Conservation (phyloP, 1,140 invertebrate species). For the Drosophila melanica region DNA sequence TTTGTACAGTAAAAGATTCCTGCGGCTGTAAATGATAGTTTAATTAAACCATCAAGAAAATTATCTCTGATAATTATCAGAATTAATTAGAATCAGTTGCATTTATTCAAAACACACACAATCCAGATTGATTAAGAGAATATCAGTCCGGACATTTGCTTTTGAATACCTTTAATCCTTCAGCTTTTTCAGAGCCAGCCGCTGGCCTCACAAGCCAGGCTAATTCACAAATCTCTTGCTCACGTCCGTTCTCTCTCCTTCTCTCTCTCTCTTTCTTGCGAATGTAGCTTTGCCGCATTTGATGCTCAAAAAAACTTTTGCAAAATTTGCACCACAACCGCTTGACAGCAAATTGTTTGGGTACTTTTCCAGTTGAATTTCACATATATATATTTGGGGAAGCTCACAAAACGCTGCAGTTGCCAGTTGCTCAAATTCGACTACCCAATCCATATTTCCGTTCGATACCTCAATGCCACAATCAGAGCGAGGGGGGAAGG, state of each 20-base stretch:
- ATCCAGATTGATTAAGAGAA: too few relatives aligned
- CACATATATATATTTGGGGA: conserved; percentile 53
- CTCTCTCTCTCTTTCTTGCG: too few relatives aligned
- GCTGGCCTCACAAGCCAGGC: too few relatives aligned
- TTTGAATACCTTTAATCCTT: too few relatives aligned
- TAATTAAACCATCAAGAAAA: too few relatives aligned
- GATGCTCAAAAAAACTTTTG: conserved; percentile 19
- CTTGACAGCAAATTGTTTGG: conserved; percentile 67
- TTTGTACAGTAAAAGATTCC: neutral
- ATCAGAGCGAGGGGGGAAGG: neutral
- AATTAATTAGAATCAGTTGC: too few relatives aligned
- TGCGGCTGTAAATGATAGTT: neutral
- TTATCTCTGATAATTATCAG: neutral
- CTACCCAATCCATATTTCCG: conserved; percentile 21
- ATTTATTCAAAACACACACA: too few relatives aligned
- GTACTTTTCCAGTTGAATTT: conserved; percentile 30
- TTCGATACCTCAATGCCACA: conserved; percentile 2
- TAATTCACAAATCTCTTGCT: too few relatives aligned
- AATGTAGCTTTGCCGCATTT: neutral
- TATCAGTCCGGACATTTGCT: too few relatives aligned
- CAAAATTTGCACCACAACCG: conserved; percentile 53
- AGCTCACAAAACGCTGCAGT: conserved; percentile 50
- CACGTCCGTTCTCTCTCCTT: too few relatives aligned
- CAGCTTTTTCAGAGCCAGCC: too few relatives aligned
- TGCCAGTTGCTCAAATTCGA: conserved; percentile 29